Conservation (phyloP, 2,113 vertebrate genomes). For the Nannobrachium achirus region DNA sequence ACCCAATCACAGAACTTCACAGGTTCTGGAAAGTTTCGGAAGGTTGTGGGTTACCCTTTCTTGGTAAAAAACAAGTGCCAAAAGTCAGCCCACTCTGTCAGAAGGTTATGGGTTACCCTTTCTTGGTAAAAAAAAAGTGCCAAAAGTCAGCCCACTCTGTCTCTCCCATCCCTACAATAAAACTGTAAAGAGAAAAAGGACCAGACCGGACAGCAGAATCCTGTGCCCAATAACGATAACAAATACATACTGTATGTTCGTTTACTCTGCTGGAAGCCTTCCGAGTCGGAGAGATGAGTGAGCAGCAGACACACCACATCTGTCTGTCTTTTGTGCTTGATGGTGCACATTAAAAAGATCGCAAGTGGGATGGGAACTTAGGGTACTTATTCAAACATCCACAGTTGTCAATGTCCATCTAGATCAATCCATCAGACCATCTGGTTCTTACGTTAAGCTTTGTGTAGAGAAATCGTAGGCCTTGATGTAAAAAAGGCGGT, state of each 20-base stretch:
- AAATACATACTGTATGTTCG: constrained; percentile 8
- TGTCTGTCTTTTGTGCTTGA: constrained; percentile 22
- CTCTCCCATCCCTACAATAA: constrained; percentile 24
- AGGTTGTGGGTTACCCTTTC: too few species aligned
- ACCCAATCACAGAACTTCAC: too few species aligned
- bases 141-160: constrained; percentile 18
- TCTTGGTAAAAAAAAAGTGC: too few species aligned
- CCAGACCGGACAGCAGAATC: constrained; percentile 3
- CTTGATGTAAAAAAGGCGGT: constrained; percentile 10
- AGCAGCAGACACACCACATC: constrained; percentile 35
- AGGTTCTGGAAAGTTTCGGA: too few species aligned
- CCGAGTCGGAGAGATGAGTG: constrained; percentile 22
- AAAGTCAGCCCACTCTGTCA: constrained; percentile 19
- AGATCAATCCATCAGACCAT: constrained; percentile 23
- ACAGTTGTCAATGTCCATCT: constrained; percentile 38
- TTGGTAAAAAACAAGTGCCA: too few species aligned
- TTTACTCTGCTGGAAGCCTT: constrained; percentile 15
- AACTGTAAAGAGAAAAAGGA: neutral
- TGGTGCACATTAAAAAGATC: constrained; percentile 14
- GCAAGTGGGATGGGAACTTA: constrained; percentile 21
- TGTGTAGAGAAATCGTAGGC: constrained; percentile 26
- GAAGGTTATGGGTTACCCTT: too few species aligned
- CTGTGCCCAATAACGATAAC: constrained; percentile 9
- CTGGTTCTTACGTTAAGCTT: constrained; percentile 27
- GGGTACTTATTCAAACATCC: constrained; percentile 40